Evolutionary conservation across 2,888 invertebrate genomes (phyloP), one percentile per base, ranked within the genome.

Genomic region (Diplolepis rosae): DNA sequence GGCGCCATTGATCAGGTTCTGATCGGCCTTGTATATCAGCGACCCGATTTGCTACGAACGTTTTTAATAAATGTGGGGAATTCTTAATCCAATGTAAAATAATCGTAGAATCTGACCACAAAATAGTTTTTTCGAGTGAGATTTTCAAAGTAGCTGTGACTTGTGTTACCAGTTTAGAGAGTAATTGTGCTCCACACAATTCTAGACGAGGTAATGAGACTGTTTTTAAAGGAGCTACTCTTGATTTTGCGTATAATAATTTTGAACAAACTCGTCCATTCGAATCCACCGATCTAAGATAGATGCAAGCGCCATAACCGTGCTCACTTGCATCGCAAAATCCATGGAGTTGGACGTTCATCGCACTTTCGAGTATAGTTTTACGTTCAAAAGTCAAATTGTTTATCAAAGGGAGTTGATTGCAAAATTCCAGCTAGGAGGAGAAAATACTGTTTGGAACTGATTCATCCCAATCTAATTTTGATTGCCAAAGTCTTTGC

Each of bases 101-200:
- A 2, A 81, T 79, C 1, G 68, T 74, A 0, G 79, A 80, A 56
- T 83, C 81, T 6, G 74, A 74, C 73, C 79, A 81, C 50, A 77
- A 75, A 51, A 68, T 22, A 2, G 35, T 35, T 3, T 51, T 9
- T 13, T 35, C 1, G 35, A 35, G 0, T 13, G 35, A 13, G 13
- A 35, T 13, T 13, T 1, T 1, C 13, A 35, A 3, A 0, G 2
- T 9, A 9, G 1, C 35, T 4, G 2, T 9, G 0, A 13, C 6
- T 35, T 35, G 11, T 3, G 13, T 13, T 9, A 13, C 9, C 13
- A 35, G 1, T 35, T 11, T 35, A 2, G 9, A 13, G 3, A 35
- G 7, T 2, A 35, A 13, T 1, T 9, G 0, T 0, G 35, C 35
- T 2, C 35, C 35, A 11, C 11, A 9, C 13, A 35, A 3, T 1